Evolutionary conservation across 1,140 invertebrate species (phyloP), one percentile per base, ranked within the genome.

Genomic region (Piezodorus guildinii): DNA sequence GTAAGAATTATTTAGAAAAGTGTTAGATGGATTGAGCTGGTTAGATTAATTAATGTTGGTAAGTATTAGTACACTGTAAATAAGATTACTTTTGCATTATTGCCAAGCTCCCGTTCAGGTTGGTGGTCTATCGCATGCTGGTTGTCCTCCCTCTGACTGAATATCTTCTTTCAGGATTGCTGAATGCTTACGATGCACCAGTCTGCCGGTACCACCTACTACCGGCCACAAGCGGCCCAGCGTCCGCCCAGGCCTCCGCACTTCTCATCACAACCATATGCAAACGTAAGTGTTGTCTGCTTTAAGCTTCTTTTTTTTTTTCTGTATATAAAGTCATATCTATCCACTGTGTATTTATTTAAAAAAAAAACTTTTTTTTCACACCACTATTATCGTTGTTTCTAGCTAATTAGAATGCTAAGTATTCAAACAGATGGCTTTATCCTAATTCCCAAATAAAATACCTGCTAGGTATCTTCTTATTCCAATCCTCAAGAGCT

Each of bases 151-250:
- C 19, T 19, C 17, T 49, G 46, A 19, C 46, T 4, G 10, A 25
- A 23, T 56, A 16, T 56, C 21, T 56, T 56, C 19, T 56, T 56
- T 3, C 52, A 56, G 52, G 52, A 34, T 17, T 60, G n/a, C 58
- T 60, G 58, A 34, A 60, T 60, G 58, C 58, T 60, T 39, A 44
- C 39, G 58, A 60, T 60, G 58, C 58, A 60, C 6, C 58, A 60
- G 25, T 60, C 58, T 43, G 58, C 58, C 52, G 52, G 52, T 43
- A 60, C 58, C 19, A 30, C 58, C 30, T 60, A 60, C 16, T 60
- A 60, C 39, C 58, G 58, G 43, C 58, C 58, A n/a, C 58, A 25
- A 17, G 34, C 58, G 12, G 43, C 58, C 34, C 30, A 34, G 4
- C 15, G 58, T 17, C 58, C 58, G 16, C 58, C 58, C 15, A 60